A percentile compares a stretch with the other conserved stretches of the same genome.
phyloP scores from a whole-genome alignment of 2,888 invertebrate species.

The Serrognathus titanus region DNA sequence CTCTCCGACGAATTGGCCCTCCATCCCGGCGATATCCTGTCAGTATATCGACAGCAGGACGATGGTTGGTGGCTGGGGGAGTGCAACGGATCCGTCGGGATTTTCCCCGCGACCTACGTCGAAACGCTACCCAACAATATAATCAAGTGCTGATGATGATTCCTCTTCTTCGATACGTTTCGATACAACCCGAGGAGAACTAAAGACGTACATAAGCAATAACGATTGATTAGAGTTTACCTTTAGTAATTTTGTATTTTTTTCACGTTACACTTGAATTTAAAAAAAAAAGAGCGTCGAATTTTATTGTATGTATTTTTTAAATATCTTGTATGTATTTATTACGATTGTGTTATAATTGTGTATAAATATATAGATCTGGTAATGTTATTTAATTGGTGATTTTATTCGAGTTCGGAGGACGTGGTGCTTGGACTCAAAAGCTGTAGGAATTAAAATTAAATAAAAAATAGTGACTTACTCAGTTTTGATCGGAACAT shows the following conservation, averaged over 20 bases:
- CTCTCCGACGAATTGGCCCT: constrained; percentile 78
- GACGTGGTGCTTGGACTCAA: too few species aligned
- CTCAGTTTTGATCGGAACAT: too few species aligned
- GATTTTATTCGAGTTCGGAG: too few species aligned
- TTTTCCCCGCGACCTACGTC: constrained; percentile 93
- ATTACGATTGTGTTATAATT: constrained; percentile 5
- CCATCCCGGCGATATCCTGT: constrained; percentile 75
- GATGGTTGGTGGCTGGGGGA: constrained; percentile 97
- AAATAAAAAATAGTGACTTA: too few species aligned
- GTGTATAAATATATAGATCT: constrained; percentile 5
- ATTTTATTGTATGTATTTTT: constrained; percentile 5
- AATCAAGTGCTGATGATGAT: constrained; percentile 11
- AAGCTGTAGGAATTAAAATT: too few species aligned
- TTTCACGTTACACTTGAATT: background rate
- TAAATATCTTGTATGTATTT: constrained; percentile 2
- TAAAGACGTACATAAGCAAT: background rate
- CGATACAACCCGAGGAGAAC: background rate
- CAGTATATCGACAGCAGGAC: constrained; percentile 84
- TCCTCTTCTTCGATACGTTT: background rate
- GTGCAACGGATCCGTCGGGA: constrained; percentile 78
- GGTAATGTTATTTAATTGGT: too few species aligned
- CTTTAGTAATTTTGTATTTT: constrained; percentile 5
- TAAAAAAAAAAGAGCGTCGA: background rate
- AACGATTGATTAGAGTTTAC: background rate
- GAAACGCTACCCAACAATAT: constrained; percentile 52